Conservation (phyloP, 2,113 vertebrate species). For the Grallaria varia region DNA sequence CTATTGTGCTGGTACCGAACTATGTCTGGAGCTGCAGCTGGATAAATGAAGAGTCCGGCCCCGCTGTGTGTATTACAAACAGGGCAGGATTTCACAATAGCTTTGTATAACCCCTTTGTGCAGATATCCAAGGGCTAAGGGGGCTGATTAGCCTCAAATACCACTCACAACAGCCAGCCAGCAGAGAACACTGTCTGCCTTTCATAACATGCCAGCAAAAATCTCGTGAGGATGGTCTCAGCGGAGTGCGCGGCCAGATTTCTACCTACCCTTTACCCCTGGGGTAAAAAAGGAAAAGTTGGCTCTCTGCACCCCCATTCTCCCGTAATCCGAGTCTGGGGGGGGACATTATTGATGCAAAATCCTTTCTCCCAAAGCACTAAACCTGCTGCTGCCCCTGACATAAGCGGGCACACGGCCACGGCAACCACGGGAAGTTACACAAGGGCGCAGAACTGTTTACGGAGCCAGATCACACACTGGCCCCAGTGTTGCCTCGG, state of each 20-base stretch:
- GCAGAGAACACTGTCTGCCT: conserved; percentile 17
- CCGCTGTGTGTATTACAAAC: neutral
- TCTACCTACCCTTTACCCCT: neutral
- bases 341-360: fast-evolving
- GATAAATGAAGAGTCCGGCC: neutral
- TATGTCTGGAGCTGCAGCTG: neutral
- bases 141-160: conserved; percentile 9
- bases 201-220: conserved; percentile 27
- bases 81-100: conserved; percentile 16
- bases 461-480: neutral
- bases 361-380: neutral
- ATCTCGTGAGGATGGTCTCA: neutral
- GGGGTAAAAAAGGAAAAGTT: neutral
- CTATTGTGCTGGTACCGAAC: neutral
- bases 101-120: conserved; percentile 46
- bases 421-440: neutral
- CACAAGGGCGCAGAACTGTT: neutral
- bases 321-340: neutral
- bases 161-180: neutral
- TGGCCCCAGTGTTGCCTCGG: neutral
- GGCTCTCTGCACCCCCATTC: neutral
- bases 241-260: neutral
- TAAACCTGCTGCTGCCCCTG: neutral
- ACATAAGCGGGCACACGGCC: neutral
- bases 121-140: conserved; percentile 7